Conservation (phyloP, 2,113 vertebrate genomes). For the Ceuthmochares aereus region DNA sequence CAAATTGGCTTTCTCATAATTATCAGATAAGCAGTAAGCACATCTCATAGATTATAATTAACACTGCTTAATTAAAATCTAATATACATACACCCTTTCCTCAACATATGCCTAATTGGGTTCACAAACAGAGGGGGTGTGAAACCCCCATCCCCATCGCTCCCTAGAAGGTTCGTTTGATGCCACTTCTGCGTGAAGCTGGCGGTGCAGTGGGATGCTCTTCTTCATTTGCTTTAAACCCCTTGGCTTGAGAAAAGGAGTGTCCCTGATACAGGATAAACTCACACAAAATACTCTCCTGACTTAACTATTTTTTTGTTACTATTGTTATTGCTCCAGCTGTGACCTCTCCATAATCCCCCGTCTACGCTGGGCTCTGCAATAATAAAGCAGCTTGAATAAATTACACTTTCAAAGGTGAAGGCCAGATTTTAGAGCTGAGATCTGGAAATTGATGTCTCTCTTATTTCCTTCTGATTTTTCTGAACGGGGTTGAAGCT, state of each 20-base stretch:
- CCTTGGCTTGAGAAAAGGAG: not conserved
- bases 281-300: not conserved
- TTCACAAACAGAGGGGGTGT: conserved; percentile 64
- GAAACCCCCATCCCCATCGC: not conserved
- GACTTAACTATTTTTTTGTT: conserved; percentile 48
- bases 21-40: conserved; percentile 88
- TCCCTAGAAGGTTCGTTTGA: conserved; percentile 3
- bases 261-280: not conserved
- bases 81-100: conserved; percentile 82
- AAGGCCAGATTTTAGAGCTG: conserved; percentile 69
- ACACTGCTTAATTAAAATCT: conserved; percentile 88
- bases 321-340: conserved; percentile 60
- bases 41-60: conserved; percentile 89
- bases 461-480: conserved; percentile 52
- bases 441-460: conserved; percentile 69
- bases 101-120: conserved; percentile 79
- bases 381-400: conserved; percentile 73
- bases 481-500: not conserved
- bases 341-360: conserved; percentile 68
- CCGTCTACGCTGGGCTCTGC: not conserved
- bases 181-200: not conserved
- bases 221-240: not conserved
- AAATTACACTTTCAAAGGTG: conserved; percentile 74
- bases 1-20: conserved; percentile 88
- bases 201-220: not conserved